Conservation (phyloP, 2,888 invertebrate species). For the Patella pellucida region DNA sequence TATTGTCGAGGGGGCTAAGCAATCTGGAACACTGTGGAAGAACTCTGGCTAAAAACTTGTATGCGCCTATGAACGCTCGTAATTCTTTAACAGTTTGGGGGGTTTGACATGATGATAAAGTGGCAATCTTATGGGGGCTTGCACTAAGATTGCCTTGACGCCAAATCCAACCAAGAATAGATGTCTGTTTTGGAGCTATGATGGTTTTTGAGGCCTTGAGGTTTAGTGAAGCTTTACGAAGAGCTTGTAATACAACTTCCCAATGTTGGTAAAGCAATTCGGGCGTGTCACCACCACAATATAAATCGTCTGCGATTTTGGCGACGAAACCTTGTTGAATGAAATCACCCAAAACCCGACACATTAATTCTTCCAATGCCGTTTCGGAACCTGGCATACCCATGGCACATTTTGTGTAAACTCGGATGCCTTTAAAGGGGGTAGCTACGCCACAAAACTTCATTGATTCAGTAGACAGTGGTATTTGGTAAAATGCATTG, state of each 20-base stretch:
- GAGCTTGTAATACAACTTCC: conserved; percentile 21
- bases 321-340: conserved; percentile 27
- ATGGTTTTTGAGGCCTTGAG: not conserved
- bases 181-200: too few species aligned
- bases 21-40: not conserved
- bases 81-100: not conserved
- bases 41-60: not conserved
- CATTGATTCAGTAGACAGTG: too few species aligned
- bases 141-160: not conserved
- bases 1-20: too few species aligned
- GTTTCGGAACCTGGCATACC: conserved; percentile 52
- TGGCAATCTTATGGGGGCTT: not conserved
- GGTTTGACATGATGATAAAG: not conserved
- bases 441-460: too few species aligned
- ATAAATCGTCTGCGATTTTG: conserved; percentile 38
- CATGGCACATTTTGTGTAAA: conserved; percentile 30
- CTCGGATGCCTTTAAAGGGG: conserved; percentile 40
- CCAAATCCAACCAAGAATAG: not conserved
- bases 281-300: conserved; percentile 22
- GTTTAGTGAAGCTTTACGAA: not conserved
- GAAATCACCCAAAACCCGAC: conserved; percentile 25
- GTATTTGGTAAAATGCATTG: too few species aligned
- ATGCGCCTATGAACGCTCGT: not conserved
- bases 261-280: conserved; percentile 23
- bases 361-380: conserved; percentile 36